Evolutionary conservation across 2,888 invertebrate species (phyloP), one percentile per base, ranked within the genome.

Genomic region (Ichneumoninae sp.): DNA sequence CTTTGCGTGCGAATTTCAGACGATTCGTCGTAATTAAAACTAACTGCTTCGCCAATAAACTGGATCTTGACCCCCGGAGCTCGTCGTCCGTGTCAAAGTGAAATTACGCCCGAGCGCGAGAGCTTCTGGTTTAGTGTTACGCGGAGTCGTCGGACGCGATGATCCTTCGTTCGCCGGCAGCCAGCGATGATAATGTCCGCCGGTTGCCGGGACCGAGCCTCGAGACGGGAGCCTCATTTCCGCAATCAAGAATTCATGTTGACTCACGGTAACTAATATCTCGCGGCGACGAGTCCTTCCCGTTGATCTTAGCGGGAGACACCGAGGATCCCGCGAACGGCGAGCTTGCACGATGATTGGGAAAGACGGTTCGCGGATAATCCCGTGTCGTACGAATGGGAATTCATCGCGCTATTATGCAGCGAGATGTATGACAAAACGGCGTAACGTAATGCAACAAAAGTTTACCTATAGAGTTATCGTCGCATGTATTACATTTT

Each of bases 231-330:
- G 87, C 57, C 86, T 89, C 88, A 90, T 90, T 90, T 91, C 90
- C 90, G 91, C 90, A 90, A 91, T 91, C 89, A 89, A 89, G 88
- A 89, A 89, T 90, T 90, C 89, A 85, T 86, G 89, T 89, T 89
- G 87, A 88, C 88, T 86, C 85, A 85, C 86, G 83, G 85, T 86
- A 87, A 89, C 86, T 88, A 87, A 89, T 86, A 84, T 87, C 85
- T 86, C 66, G 60, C 69, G 73, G 78, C 85, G 69, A 70, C 69
- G 69, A 82, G 57, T 57, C 66, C 69, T 65, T 80, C 76, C 60
- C 57, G 73, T 5, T 44, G 57, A 22, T 73, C 80, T 79, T 77
- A 81, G 60, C 81, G 33, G 13, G 44, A 71, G 50, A 50, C 33
- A 44, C 68, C 47, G 36, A 47, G 71, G 73, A 77, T 22, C 22